phyloP scores from a whole-genome alignment of 2,113 vertebrate genomes.

The Planiliza haematocheilus region DNA sequence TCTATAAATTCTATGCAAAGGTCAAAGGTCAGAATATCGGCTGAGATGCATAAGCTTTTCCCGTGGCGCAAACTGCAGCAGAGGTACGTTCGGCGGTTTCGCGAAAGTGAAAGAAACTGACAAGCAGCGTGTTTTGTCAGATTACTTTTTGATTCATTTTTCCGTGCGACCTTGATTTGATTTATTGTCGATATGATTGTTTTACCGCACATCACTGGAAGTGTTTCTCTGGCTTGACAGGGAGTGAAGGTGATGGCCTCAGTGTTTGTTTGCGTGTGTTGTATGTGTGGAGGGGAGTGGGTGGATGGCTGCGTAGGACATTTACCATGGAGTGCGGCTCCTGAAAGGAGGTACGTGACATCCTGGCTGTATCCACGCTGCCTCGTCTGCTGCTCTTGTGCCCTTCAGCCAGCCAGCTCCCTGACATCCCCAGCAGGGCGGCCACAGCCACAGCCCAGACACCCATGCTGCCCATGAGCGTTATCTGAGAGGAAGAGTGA shows the following conservation, averaged over 20 bases:
- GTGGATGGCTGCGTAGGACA: background rate
- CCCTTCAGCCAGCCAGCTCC: conserved; percentile 77
- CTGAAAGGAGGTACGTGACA: conserved; percentile 36
- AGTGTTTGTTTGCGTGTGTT: background rate
- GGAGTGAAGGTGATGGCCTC: conserved; percentile 25
- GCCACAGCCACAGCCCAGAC: conserved; percentile 86
- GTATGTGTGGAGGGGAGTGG: background rate
- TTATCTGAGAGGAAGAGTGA: conserved; percentile 75
- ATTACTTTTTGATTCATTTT: conserved; percentile 5
- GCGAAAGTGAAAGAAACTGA: too few species aligned
- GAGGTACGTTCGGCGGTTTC: too few species aligned
- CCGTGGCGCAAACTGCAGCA: too few species aligned
- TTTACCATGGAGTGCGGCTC: conserved; percentile 83
- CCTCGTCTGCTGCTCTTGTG: conserved; percentile 83
- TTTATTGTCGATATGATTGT: conserved; percentile 25
- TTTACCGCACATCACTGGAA: conserved; percentile 15
- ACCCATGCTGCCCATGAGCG: conserved; percentile 86
- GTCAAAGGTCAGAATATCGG: too few species aligned
- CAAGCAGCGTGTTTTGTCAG: background rate
- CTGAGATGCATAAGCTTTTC: too few species aligned
- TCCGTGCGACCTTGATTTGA: conserved; percentile 28
- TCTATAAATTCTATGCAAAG: too few species aligned
- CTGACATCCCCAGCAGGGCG: conserved; percentile 84
- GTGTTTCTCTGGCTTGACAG: conserved; percentile 12
- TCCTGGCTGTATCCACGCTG: conserved; percentile 70